Base-by-base conservation (phyloP, 2,113 vertebrate genomes). In the Micronisus gabar region DNA sequence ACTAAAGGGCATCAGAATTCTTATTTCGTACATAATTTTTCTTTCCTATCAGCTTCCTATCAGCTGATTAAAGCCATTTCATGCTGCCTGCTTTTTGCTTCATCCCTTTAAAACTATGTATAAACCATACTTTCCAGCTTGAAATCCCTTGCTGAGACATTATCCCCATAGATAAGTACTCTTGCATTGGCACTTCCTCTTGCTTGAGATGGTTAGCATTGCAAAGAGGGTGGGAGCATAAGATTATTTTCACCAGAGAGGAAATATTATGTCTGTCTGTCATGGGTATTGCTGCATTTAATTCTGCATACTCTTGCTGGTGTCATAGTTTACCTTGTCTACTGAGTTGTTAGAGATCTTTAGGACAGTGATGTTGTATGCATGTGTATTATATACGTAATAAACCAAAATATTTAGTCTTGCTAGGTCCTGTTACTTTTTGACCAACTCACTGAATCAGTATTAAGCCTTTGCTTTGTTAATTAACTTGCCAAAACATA, bases 401-500 rank as follows among this genome's bases (percentile, higher is more conserved):
- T 32, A 50, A 75, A 56, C 27, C 7, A 74, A 81, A 81, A 86
- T 76, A 90, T 10, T 72, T 45, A 66, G 38, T 71, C n/a, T 84
- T 53, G 3, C 11, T 86, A 48, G 10, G 34, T 93, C 21, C n/a
- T 90, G 9, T 75, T 88, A 18, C 21, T 85, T 88, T 94, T 85
- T 80, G 19, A 89, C 86, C 34, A 71, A n/a, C 30, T 61, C 15
- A 15, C 41, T 65, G 43, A 79, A 85, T 70, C 32, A 34, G 9
- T 87, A 72, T 59, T 87, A 86, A 70, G 30, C 59, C 47, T 86
- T 90, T 40, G 6, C n/a, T 91, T 85, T 87, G 38, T 80, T 76
- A 90, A 86, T 95, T 88, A 86, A 88, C 15, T 63, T 72, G 22
- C 36, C 45, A 93, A 74, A 93, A 48, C 21, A 48, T 65, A 72